Evolutionary conservation across 2,888 invertebrate genomes (phyloP), one percentile per base, ranked within the genome.

Genomic region (Metacarcinus magister): DNA sequence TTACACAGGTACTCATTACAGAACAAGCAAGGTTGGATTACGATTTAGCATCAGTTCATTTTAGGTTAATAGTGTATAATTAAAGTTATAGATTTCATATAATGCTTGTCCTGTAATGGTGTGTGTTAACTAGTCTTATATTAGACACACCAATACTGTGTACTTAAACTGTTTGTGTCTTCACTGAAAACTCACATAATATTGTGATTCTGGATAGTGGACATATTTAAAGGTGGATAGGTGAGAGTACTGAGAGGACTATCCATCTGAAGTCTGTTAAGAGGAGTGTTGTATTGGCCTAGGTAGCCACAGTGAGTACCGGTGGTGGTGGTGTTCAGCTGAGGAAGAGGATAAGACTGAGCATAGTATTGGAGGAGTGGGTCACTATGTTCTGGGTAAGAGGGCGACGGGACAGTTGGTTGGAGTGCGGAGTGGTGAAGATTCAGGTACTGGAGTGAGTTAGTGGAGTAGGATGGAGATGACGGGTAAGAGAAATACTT

Each of bases 371-470:
- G 94, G 82, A 95, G 87, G 28, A 93, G 28, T 28, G 96, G 90
- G 46, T 89, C 93, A 32, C 95, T 95, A 23, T 89, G 60, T 23
- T 96, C 96, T 46, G 92, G 43, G 39, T 94, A 96, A 92, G 96
- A 92, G 13, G 94, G 43, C 16, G 43, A 46, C n/a, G 44, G 44
- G 48, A 95, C 67, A 32, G 95, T 19, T 28, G 23, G 93, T 28
- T 95, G 95, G 10, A 95, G 87, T 23, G 91, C 60, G 5, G 96
- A 82, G 75, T 95, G 95, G 60, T 96, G 96, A 28, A 96, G 96
- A 48, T 96, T 95, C 89, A 96, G 96, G 96, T 96, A 96, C 95
- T 96, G 96, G 93, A 96, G 96, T 32, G 95, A 93, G 75, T 95
- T 93, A 32, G 96, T 90, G 28, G 96, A 90, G 44, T 95, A 95